These are phyloP conservation scores for Tethea ocularis DNA, from an alignment of 2,888 invertebrate genomes.

Conservation along the genomic window DNA sequence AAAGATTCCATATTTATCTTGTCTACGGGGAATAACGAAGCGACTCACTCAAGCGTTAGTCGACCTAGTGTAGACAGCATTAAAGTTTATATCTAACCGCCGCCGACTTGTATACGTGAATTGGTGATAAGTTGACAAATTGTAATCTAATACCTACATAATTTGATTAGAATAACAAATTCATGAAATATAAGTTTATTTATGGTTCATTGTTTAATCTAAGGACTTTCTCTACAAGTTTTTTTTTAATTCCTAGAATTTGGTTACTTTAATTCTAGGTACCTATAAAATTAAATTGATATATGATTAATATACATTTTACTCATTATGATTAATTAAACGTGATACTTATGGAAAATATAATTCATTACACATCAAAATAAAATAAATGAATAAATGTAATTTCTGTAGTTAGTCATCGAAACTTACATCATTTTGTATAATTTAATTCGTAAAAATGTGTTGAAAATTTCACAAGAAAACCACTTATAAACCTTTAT, in stretches of 20 bases:
- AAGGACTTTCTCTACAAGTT: background rate
- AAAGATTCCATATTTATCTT: background rate
- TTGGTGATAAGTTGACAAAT: background rate
- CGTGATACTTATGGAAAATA: background rate
- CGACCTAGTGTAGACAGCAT: background rate
- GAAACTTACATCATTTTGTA: background rate
- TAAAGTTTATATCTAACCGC: background rate
- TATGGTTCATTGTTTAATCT: background rate
- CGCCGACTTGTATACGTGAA: constrained; percentile 1
- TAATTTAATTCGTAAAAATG: no score
- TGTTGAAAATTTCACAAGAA: no score
- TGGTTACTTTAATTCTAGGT: background rate
- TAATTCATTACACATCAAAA: background rate
- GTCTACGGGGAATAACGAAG: background rate
- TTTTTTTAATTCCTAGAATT: background rate
- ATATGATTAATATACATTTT: background rate
- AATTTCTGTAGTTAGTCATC: background rate
- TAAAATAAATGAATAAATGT: no score
- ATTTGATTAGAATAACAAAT: background rate
- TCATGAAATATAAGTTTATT: background rate
- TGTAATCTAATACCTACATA: background rate
- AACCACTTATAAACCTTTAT: no score
- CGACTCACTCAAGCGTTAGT: background rate
- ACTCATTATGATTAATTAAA: background rate
- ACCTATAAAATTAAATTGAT: background rate